Conservation (phyloP, 2,888 invertebrate species). For the Phengaris arion region DNA sequence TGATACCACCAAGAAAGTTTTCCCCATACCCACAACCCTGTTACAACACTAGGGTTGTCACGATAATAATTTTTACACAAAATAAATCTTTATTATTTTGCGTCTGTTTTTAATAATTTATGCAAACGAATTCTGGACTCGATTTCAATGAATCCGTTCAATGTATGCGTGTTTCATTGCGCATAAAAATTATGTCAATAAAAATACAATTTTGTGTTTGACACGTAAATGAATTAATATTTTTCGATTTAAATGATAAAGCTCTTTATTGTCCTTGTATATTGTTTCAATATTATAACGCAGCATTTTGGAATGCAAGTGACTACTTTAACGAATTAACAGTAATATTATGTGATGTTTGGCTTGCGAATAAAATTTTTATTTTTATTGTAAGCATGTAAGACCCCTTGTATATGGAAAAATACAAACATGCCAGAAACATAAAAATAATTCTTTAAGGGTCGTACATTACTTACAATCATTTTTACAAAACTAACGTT, state of each 20-base stretch:
- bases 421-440: too few relatives aligned
- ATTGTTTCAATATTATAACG: slow-evolving; percentile 20
- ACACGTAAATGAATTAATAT: slow-evolving; percentile 27
- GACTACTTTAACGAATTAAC: slow-evolving; percentile 11
- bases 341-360: background rate
- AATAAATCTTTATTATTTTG: slow-evolving; percentile 39
- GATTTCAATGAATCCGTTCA: slow-evolving; percentile 33
- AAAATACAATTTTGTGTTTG: slow-evolving; percentile 26
- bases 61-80: background rate
- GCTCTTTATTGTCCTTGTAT: slow-evolving; percentile 3
- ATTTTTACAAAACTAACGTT: too few relatives aligned
- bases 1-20: slow-evolving; percentile 17
- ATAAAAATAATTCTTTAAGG: too few relatives aligned
- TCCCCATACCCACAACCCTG: slow-evolving; percentile 30
- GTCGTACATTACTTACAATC: too few relatives aligned
- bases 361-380: background rate
- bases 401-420: too few relatives aligned
- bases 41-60: slow-evolving; percentile 29
- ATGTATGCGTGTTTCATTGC: slow-evolving; percentile 30
- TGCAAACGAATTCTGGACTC: slow-evolving; percentile 34
- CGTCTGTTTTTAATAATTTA: slow-evolving; percentile 38
- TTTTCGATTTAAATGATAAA: slow-evolving; percentile 21
- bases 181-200: slow-evolving; percentile 27
- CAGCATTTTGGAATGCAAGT: background rate
- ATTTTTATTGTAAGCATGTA: background rate